These are phyloP conservation scores for Cydia pomonella DNA, from an alignment of 1,140 invertebrate species.

Conservation along the genomic window DNA sequence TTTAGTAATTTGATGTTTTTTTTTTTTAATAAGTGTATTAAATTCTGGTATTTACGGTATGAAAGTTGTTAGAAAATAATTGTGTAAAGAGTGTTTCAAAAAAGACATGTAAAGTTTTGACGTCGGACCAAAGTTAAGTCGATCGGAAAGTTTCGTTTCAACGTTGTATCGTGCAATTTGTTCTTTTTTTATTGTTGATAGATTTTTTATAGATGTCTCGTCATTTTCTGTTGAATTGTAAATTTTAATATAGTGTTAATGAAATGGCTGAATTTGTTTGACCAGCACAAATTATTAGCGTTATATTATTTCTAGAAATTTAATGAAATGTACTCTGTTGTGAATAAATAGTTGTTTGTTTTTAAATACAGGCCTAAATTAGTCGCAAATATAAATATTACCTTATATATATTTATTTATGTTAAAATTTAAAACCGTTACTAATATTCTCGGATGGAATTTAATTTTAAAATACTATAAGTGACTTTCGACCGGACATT, in stretches of 20 bases:
- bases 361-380: slow-evolving; percentile 27
- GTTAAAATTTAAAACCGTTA: slow-evolving; percentile 24
- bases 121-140: slow-evolving; percentile 64
- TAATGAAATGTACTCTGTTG: slow-evolving; percentile 22
- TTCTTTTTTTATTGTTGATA: slow-evolving; percentile 39
- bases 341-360: not conserved
- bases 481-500: slow-evolving; percentile 22
- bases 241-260: slow-evolving; percentile 29
- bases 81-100: slow-evolving; percentile 39
- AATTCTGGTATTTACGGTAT: not conserved
- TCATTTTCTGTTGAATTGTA: slow-evolving; percentile 27
- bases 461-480: slow-evolving; percentile 24
- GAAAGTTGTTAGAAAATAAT: slow-evolving; percentile 12
- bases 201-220: slow-evolving; percentile 33
- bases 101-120: slow-evolving; percentile 66
- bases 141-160: slow-evolving; percentile 41
- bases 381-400: not conserved
- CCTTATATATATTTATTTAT: slow-evolving; percentile 17
- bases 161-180: slow-evolving; percentile 39
- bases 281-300: slow-evolving; percentile 26
- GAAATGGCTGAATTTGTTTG: slow-evolving; percentile 13
- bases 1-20: not conserved
- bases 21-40: not conserved
- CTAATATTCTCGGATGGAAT: slow-evolving; percentile 12
- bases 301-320: slow-evolving; percentile 24